Base-by-base conservation (phyloP, 1,140 invertebrate species). In the Oryctes rhinoceros region DNA sequence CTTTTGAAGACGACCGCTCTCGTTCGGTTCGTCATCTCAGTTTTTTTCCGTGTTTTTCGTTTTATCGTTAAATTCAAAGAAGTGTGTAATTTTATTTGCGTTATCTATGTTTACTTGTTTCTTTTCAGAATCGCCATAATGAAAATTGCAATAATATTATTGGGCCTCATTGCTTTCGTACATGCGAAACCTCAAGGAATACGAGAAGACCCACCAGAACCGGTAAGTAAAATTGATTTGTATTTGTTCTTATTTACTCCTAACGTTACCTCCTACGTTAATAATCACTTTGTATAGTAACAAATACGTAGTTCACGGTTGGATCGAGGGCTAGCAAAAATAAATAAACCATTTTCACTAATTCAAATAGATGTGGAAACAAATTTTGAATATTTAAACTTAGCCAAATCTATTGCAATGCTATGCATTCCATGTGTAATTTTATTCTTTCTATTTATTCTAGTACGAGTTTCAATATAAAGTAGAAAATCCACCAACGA, bases 401-500 rank as follows among this genome's bases (percentile, higher is more conserved):
- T n/a, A n/a, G n/a, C n/a, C n/a, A n/a, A n/a, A n/a, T n/a, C n/a
- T n/a, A n/a, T n/a, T n/a, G n/a, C n/a, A 39, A 39, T 7, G 39
- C 53, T 5, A 59, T 59, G 53, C 18, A 5, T 39, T 39, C 7
- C 67, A 4, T 74, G 3, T 74, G 13, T 39, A 67, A 67, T 5
- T 67, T 24, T 24, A 24, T 24, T 20, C 3, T 5, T 24, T 67
- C 24, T 67, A 67, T 3, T 10, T 67, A 11, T 67, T 90, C 87
- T 20, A 93, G 92, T 93, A 93, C 81, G 90, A 93, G 85, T 94
- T 91, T 86, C 90, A 93, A 86, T 94, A 92, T 83, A 91, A 92
- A 85, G 92, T 94, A n/a, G 92, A 93, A 85, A 92, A 93, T 85
- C 90, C 90, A 80, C 90, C 91, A 81, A 91, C 91, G 78, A 88